Evolutionary conservation across 1,140 invertebrate genomes (phyloP).

Genomic region (Zophobas morio): DNA sequence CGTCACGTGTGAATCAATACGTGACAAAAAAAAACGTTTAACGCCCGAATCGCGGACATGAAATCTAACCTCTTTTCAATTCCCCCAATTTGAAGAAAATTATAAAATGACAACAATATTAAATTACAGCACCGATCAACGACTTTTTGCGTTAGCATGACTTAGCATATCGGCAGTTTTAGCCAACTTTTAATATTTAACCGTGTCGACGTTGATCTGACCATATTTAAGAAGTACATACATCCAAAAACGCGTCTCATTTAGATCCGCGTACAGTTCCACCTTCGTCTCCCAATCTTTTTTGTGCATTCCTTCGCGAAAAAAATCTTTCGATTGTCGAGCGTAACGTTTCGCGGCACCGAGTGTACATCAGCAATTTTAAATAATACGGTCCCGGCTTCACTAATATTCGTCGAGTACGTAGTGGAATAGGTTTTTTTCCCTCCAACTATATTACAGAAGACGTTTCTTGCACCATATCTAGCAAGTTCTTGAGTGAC

Average conservation of each 20-base stretch:
- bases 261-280: slow-evolving; percentile 9
- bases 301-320: slow-evolving; percentile 6
- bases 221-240: neutral
- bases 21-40: too few relatives aligned
- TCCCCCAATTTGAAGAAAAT: too few relatives aligned
- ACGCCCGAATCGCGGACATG: too few relatives aligned
- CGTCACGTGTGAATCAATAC: too few relatives aligned
- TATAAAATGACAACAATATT: too few relatives aligned
- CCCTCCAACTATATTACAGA: slow-evolving; percentile 8
- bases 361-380: slow-evolving; percentile 23
- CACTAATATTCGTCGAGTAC: slow-evolving; percentile 23
- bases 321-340: neutral
- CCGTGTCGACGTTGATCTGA: neutral
- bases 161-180: neutral
- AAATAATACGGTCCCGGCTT: slow-evolving; percentile 4
- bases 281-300: neutral
- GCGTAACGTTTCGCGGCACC: slow-evolving; percentile 27
- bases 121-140: too few relatives aligned
- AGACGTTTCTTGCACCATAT: slow-evolving; percentile 19
- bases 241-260: neutral
- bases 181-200: neutral
- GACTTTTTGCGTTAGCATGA: too few relatives aligned
- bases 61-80: too few relatives aligned
- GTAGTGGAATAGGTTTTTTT: slow-evolving; percentile 17
- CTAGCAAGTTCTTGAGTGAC: slow-evolving; percentile 34